Percentiles rank a stretch among this genome's conserved stretches.
phyloP scores from a whole-genome alignment of 2,113 vertebrate genomes.

The Microtus pennsylvanicus region DNA sequence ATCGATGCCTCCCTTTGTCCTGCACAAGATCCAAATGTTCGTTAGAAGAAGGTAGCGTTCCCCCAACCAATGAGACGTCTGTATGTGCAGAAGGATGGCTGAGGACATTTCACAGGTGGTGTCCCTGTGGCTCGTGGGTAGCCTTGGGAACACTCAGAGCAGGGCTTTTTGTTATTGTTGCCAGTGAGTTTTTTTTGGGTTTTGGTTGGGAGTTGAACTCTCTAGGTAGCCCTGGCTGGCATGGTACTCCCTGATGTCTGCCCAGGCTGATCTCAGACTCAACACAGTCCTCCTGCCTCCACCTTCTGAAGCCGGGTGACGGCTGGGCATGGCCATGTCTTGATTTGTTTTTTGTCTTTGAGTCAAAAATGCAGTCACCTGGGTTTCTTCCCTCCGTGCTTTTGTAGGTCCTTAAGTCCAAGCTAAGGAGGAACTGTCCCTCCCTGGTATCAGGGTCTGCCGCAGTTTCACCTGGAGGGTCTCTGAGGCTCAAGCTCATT shows the following conservation, averaged over 20 bases:
- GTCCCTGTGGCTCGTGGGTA: background rate
- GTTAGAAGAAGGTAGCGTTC: background rate
- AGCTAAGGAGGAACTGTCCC: background rate
- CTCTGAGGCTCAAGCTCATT: background rate
- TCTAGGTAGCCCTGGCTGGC: background rate
- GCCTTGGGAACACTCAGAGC: conserved; percentile 18
- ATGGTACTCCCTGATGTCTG: background rate
- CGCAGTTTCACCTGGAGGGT: background rate
- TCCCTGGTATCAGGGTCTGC: background rate
- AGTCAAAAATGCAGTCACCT: background rate
- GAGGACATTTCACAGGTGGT: background rate
- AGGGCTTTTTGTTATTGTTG: background rate
- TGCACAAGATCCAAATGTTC: background rate
- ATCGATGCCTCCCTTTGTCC: conserved; percentile 77
- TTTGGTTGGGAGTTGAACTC: background rate
- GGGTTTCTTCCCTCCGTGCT: background rate
- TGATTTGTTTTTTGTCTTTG: background rate
- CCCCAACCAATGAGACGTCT: background rate
- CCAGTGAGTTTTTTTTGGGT: background rate
- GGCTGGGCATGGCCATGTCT: background rate
- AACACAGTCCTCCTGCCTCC: too few species aligned
- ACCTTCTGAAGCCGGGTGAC: background rate
- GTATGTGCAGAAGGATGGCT: background rate
- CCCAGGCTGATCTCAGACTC: background rate
- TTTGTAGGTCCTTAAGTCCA: background rate